Evolutionary conservation across 2,888 invertebrate species (phyloP).

Genomic region (Nephrotoma flavescens): DNA sequence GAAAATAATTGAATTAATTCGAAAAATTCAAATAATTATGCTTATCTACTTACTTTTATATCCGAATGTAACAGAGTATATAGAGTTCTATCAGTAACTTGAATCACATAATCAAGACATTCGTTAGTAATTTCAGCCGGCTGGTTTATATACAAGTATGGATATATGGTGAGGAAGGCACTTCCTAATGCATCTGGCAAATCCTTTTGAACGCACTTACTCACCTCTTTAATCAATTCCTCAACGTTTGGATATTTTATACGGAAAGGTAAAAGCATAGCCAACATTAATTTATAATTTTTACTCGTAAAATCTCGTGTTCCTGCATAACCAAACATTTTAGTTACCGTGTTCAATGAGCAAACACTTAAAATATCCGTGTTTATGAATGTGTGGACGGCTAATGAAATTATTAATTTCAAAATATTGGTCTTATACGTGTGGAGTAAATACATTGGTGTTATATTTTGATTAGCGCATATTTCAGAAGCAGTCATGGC

Average conservation of each 20-base stretch:
- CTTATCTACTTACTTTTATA: conserved; percentile 21
- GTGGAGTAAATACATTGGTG: conserved; percentile 26
- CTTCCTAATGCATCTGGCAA: conserved; percentile 44
- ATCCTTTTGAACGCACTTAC: conserved; percentile 40
- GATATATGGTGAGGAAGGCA: conserved; percentile 55
- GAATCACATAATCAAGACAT: conserved; percentile 47
- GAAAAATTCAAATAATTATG: conserved; percentile 37
- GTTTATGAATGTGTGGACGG: conserved; percentile 21
- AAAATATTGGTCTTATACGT: conserved; percentile 29
- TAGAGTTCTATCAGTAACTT: conserved; percentile 39
- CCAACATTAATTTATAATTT: conserved; percentile 52
- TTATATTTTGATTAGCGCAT: conserved; percentile 22
- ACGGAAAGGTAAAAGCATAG: conserved; percentile 47
- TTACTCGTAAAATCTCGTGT: conserved; percentile 53
- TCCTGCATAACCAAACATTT: conserved; percentile 52
- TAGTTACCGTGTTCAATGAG: conserved; percentile 33
- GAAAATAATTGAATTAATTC: background rate
- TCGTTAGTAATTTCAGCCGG: conserved; percentile 39
- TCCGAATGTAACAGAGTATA: conserved; percentile 46
- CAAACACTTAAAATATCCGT: conserved; percentile 22
- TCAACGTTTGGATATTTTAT: conserved; percentile 27
- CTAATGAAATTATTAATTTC: conserved; percentile 21
- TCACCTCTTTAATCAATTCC: conserved; percentile 48
- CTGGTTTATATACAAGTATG: conserved; percentile 52
- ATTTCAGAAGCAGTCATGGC: conserved; percentile 23